These are phyloP conservation scores for Pseudomyrmex gracilis DNA, from an alignment of 1,140 invertebrate genomes.

Conservation along the genomic window DNA sequence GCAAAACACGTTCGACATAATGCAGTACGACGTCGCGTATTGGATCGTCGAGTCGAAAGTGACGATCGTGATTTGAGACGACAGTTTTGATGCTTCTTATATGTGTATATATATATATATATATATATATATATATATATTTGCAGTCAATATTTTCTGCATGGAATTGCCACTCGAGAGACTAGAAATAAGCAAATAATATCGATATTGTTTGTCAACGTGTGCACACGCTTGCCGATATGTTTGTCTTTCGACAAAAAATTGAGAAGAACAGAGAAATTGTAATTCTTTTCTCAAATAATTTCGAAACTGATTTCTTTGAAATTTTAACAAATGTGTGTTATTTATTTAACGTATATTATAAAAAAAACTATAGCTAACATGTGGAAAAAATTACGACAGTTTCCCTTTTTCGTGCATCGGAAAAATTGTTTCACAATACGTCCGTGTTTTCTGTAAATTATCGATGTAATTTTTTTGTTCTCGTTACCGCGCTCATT, in stretches of 20 bases:
- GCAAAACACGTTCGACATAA: background rate
- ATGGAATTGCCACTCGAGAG: background rate
- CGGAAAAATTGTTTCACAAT: too few species aligned
- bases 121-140: too few species aligned
- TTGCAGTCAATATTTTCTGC: background rate
- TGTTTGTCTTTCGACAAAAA: background rate
- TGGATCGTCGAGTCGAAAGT: conserved; percentile 20
- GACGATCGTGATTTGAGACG: conserved; percentile 16
- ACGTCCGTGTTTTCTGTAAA: too few species aligned
- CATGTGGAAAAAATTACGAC: too few species aligned
- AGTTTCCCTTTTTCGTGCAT: too few species aligned
- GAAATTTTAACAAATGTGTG: background rate
- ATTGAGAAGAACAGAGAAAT: background rate
- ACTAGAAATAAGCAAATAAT: background rate
- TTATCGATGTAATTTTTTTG: too few species aligned
- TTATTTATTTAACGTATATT: too few species aligned
- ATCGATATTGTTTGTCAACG: background rate
- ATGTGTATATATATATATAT: background rate
- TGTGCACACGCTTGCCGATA: background rate
- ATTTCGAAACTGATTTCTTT: background rate
- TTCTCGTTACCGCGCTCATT: too few species aligned
- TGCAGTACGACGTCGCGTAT: conserved; percentile 8
- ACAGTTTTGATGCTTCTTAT: conserved; percentile 37
- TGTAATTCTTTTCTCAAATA: background rate
- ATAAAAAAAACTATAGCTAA: too few species aligned